Evolutionary conservation across 92 coral and sea anemone genomes (phyloP), one percentile per base, ranked within the genome.

Genomic region (Diadumene lineata): DNA sequence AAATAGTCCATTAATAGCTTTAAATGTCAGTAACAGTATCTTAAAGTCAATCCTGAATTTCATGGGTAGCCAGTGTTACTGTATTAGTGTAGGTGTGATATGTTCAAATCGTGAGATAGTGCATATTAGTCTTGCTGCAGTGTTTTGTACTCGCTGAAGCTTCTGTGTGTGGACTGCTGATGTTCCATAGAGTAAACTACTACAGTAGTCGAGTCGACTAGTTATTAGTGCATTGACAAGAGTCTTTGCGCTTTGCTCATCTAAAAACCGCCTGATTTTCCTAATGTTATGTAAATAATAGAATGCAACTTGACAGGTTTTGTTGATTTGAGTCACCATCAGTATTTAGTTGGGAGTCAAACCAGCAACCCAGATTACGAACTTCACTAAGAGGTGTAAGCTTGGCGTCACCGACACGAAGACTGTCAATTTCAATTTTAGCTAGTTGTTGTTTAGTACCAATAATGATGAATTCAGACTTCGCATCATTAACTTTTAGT

Each of bases 131-230:
- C n/a, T n/a, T n/a, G n/a, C n/a, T n/a, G n/a, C n/a, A n/a, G n/a
- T n/a, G n/a, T n/a, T n/a, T n/a, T n/a, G n/a, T n/a, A n/a, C n/a
- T n/a, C n/a, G n/a, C n/a, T n/a, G n/a, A n/a, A n/a, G n/a, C n/a
- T n/a, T n/a, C n/a, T n/a, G 66, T 32, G 62, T 68, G 51, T 79
- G 81, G 79, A 60, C 73, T 17, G 73, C 80, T 21, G 79, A 79
- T 29, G 72, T 46, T 16, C 83, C 79, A 53, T 70, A 77, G 18
- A 81, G 50, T 22, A 77, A 74, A 70, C 84, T 71, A 44, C 72
- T 84, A 34, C 88, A 79, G 68, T 84, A 79, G 72, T 85, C 89
- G 43, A 85, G 31, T 61, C 85, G 65, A 56, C 84, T 79, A 18
- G 76, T 79, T 6, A 79, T 74, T 65, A 79, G 79, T 13, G 81